A percentile compares a stretch with the other conserved stretches of the same genome.
These are phyloP conservation scores for Siniperca obscura DNA, from an alignment of 2,797 vertebrate genomes.

Conservation along the genomic window DNA sequence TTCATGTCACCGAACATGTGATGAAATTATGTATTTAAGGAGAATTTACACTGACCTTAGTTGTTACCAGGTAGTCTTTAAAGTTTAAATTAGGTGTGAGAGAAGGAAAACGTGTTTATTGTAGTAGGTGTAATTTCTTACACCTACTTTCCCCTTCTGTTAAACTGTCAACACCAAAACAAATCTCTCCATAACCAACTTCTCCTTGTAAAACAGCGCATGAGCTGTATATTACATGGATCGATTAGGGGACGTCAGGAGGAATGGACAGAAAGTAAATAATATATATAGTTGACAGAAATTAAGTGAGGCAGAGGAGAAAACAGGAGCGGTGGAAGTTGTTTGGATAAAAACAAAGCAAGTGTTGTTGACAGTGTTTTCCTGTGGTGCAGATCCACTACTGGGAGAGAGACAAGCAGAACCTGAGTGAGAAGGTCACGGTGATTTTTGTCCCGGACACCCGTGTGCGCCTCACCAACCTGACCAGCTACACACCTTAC, in stretches of 20 bases:
- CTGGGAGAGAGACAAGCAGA: constrained; percentile 91
- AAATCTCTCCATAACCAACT: constrained; percentile 16
- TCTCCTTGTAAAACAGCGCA: constrained; percentile 8
- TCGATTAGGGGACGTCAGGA: constrained; percentile 9
- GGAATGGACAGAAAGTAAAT: constrained; percentile 32
- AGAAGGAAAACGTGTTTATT: background rate
- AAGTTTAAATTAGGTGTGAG: background rate
- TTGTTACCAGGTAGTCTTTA: no score
- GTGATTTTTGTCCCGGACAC: constrained; percentile 94
- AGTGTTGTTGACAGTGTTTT: constrained; percentile 22
- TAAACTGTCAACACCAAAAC: constrained; percentile 18
- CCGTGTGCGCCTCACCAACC: constrained; percentile 88
- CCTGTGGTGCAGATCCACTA: constrained; percentile 89
- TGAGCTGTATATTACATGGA: constrained; percentile 1
- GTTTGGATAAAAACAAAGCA: background rate
- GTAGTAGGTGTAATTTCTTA: background rate
- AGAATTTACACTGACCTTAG: background rate
- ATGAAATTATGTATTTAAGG: background rate
- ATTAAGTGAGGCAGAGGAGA: constrained; percentile 5
- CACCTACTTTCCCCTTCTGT: constrained; percentile 12
- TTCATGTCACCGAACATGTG: background rate
- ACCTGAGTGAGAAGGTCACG: constrained; percentile 92
- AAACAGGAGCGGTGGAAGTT: background rate
- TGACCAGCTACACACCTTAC: constrained; percentile 93
- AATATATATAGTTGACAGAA: constrained; percentile 12